Evolutionary conservation across 2,797 vertebrate genomes (phyloP), one percentile per base, ranked within the genome.

Genomic region (Nannoperca australis): DNA sequence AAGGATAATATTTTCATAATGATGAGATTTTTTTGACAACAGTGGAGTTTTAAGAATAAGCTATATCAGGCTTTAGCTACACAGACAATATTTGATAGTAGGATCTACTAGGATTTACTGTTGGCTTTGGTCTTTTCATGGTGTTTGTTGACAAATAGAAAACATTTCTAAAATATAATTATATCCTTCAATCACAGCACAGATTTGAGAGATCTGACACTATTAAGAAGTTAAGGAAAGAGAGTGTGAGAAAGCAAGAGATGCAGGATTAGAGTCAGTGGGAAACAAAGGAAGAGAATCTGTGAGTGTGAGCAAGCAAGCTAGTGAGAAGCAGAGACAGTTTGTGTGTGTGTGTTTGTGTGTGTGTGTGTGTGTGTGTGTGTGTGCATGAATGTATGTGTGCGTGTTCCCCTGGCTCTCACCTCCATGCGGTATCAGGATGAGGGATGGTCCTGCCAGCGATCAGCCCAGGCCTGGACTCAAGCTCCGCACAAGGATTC

Each of bases 401-500:
- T 79, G 66, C 34, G 82, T 17, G 73, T 91, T 91, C 92, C 91
- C 92, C 86, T 87, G 92, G 89, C 91, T 88, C 88, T 91, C 83
- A 88, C 89, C 85, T 94, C 91, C 88, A 88, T 87, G 87, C 66
- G 74, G 88, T 90, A 92, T 91, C 95, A 97, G 95, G 96, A 98
- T 98, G 97, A 98, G 97, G 95, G 96, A 98, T 98, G 96, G 96
- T 96, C 96, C 97, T 98, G 97, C 97, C 97, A 97, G 96, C 95
- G 94, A 96, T 96, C 96, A 96, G 97, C 96, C 92, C 88, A 95
- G 95, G 95, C 96, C 96, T 96, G 96, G 96, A 96, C 97, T 97
- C 96, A 96, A 95, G 96, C 96, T 96, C 96, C 91, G 95, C 96
- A 96, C 96, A 96, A 97, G 97, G 97, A 97, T 97, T 98, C 97